Evolutionary conservation across 2,113 vertebrate genomes (phyloP).

Genomic region (Tretioscincus oriximinensis): DNA sequence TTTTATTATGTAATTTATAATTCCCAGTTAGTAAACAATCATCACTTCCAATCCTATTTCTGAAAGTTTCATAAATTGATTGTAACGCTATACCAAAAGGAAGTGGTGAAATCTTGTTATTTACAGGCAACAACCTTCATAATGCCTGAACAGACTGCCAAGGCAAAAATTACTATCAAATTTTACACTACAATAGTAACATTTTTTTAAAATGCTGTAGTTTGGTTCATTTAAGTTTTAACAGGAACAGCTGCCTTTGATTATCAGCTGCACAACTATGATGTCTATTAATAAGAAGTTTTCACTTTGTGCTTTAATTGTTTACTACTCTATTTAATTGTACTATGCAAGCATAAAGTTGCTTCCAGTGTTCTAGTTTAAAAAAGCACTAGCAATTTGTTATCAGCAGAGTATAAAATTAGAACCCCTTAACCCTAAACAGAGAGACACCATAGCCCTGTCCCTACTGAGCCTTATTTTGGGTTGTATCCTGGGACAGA

Average conservation of each 20-base stretch:
- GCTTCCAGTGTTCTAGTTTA: background rate
- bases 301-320: background rate
- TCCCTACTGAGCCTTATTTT: no score
- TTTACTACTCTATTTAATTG: background rate
- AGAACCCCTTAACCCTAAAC: background rate
- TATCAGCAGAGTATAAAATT: background rate
- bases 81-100: background rate
- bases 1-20: background rate
- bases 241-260: background rate
- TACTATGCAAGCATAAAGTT: background rate
- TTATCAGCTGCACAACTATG: background rate
- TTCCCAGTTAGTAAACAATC: slow-evolving; percentile 6
- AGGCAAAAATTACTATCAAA: background rate
- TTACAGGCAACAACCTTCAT: background rate
- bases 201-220: background rate
- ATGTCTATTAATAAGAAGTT: background rate
- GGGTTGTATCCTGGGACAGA: no score
- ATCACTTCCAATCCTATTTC: background rate
- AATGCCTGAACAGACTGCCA: background rate
- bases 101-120: background rate
- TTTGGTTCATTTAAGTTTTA: background rate
- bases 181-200: background rate
- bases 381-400: background rate
- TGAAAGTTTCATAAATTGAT: background rate
- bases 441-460: background rate